Evolutionary conservation across 2,797 vertebrate species (phyloP).

Genomic region (Chromis chromis): DNA sequence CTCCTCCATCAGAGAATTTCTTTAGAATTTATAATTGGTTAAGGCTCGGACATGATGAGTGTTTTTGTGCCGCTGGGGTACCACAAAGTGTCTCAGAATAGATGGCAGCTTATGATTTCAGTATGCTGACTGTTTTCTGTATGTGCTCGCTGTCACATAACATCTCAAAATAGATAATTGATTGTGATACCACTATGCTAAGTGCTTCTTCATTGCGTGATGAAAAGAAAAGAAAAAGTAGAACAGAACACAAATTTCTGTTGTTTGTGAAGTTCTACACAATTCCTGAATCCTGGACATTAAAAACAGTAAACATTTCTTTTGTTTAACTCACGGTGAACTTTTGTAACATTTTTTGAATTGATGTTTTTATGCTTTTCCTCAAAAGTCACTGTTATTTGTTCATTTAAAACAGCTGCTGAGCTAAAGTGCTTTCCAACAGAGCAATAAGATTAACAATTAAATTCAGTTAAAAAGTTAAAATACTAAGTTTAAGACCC

Average conservation of each 20-base stretch:
- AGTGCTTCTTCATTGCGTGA: constrained; percentile 28
- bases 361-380: no score
- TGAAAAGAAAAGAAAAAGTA: not conserved
- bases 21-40: constrained; percentile 51
- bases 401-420: no score
- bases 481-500: no score
- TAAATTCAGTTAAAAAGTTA: no score
- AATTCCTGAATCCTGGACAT: no score
- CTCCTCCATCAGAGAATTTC: not conserved
- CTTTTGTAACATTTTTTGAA: no score
- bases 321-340: no score
- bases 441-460: no score
- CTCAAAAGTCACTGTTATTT: no score
- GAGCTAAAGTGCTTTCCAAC: no score
- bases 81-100: constrained; percentile 50
- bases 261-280: not conserved
- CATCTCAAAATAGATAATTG: constrained; percentile 50
- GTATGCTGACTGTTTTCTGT: constrained; percentile 13
- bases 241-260: not conserved
- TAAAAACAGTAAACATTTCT: no score
- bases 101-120: constrained; percentile 22
- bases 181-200: constrained; percentile 21
- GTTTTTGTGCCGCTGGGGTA: constrained; percentile 13
- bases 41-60: constrained; percentile 27
- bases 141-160: constrained; percentile 26